Conservation (phyloP, 2,113 vertebrate species). For the Chlamydotis undulata region DNA sequence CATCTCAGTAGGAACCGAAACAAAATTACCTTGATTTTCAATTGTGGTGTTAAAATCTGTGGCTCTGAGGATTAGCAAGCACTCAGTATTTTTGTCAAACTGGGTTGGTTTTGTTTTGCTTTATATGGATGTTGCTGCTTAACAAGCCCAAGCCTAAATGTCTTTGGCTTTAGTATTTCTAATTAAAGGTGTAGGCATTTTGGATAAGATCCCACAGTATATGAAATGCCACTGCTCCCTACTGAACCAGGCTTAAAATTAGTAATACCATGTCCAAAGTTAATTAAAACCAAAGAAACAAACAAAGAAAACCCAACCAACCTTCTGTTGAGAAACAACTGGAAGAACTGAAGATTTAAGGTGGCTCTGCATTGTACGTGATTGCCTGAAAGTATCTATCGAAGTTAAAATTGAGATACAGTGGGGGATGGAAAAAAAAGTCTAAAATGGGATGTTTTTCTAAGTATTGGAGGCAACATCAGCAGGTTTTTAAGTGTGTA, state of each 20-base stretch:
- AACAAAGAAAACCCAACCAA: background rate
- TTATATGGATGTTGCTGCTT: background rate
- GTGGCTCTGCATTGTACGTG: fast-evolving
- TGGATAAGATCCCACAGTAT: background rate
- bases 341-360: background rate
- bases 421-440: background rate
- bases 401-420: background rate
- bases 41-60: background rate
- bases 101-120: background rate
- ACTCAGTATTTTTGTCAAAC: background rate
- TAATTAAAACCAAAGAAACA: background rate
- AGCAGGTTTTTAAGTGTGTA: conserved; percentile 21
- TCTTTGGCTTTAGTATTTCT: background rate
- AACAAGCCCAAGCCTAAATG: background rate
- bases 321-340: background rate
- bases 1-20: background rate
- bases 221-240: background rate
- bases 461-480: background rate
- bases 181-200: background rate
- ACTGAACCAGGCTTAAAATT: background rate
- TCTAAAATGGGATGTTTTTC: background rate
- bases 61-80: background rate
- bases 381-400: background rate
- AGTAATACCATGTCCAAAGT: background rate
- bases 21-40: background rate